Base-by-base conservation (phyloP, 2,797 vertebrate genomes). In the Pelodytes ibericus region DNA sequence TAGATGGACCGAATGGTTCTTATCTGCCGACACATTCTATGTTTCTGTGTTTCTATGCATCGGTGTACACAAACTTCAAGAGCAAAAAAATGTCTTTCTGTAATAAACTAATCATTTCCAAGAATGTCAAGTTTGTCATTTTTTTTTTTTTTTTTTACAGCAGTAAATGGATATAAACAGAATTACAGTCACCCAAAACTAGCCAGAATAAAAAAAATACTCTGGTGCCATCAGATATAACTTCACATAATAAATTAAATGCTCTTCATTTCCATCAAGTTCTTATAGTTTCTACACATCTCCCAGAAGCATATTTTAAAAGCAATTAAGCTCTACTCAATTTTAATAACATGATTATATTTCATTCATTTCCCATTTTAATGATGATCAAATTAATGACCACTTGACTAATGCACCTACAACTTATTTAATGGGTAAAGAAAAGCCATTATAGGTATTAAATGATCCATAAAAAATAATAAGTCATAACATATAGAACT, bases 301-400 rank as follows among this genome's bases (percentile, higher is more conserved):
- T 77, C 69, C 69, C 75, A 24, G 61, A 72, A 67, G 70, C 76
- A 72, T 66, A 72, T 78, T 72, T 78, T 78, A 66, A 60, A 72
- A 72, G 62, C 41, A 57, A 78, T 78, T 72, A 78, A 67, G 56
- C 62, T 49, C 47, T 67, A 62, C 30, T 78, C 39, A 22, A 13
- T 72, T 72, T 67, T 78, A 78, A 72, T 72, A 29, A 9, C 27
- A 64, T 56, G 53, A 60, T 77, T 71, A 71, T 77, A 77, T 72
- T 71, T 72, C 69, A 77, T 77, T 66, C 62, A 78, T 72, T 78
- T 41, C 30, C 63, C 44, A 72, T 78, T 72, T 72, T 72, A 78
- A 78, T 67, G 76, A 78, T 78, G 62, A 78, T 72, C 62, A 67
- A 56, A 78, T 72, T 78, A 72, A 78, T 78, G 70, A 56, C 63